Conservation (phyloP, 2,888 invertebrate genomes). For the Yponomeuta cagnagella region DNA sequence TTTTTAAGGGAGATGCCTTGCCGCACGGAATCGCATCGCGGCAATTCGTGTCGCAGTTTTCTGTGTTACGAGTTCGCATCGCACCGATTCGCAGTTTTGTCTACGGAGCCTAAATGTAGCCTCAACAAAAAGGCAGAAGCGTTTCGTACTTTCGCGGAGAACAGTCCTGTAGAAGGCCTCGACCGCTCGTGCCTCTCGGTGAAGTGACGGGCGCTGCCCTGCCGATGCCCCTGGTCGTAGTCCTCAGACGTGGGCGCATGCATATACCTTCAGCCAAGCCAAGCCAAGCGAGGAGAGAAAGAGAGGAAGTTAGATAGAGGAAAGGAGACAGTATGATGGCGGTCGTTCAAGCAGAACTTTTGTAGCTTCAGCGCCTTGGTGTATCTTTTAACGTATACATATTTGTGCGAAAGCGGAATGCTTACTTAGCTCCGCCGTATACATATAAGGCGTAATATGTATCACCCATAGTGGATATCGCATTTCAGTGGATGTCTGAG, state of each 20-base stretch:
- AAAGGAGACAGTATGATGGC: conserved; percentile 8
- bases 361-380: not conserved
- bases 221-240: conserved; percentile 82
- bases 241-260: conserved; percentile 81
- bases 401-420: too few species aligned
- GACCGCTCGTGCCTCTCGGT: conserved; percentile 82
- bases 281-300: conserved; percentile 59
- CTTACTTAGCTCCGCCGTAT: too few species aligned
- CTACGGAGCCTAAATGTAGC: too few species aligned
- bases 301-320: conserved; percentile 28
- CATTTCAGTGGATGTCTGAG: too few species aligned
- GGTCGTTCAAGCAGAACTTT: not conserved
- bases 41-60: too few species aligned
- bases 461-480: too few species aligned
- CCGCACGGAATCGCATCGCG: too few species aligned
- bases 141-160: conserved; percentile 82
- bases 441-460: too few species aligned
- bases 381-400: too few species aligned
- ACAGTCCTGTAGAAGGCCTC: conserved; percentile 79
- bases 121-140: not conserved
- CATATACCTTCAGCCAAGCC: conserved; percentile 79
- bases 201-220: conserved; percentile 83
- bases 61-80: too few species aligned
- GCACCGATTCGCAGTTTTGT: too few species aligned
- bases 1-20: too few species aligned